Conservation (phyloP, 2,113 vertebrate genomes). For the Bos indicus region DNA sequence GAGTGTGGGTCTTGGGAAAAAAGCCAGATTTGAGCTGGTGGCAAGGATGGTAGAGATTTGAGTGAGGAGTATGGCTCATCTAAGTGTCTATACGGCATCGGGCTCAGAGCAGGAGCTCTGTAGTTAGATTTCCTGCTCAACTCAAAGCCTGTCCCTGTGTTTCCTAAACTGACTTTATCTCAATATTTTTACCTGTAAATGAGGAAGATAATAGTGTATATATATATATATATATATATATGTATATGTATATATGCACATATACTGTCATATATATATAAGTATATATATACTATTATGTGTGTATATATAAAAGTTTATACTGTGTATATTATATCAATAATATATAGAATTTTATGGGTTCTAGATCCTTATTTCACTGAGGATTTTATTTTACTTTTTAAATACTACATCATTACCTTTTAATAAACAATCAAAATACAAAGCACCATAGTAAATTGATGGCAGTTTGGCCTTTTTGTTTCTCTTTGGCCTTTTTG, state of each 20-base stretch:
- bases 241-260: background rate
- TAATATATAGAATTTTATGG: background rate
- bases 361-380: background rate
- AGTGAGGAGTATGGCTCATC: background rate
- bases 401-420: background rate
- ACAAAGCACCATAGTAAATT: background rate
- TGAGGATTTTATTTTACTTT: background rate
- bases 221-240: no score
- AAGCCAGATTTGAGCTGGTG: background rate
- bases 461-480: background rate
- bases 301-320: background rate
- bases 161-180: background rate
- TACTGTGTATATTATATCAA: background rate
- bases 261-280: background rate
- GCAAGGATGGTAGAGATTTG: background rate
- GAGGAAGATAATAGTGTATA: background rate
- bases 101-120: background rate
- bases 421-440: background rate
- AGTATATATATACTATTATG: background rate
- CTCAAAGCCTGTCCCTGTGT: background rate
- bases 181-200: background rate
- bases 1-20: background rate
- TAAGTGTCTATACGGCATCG: background rate
- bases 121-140: background rate
- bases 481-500: background rate